A percentile compares a stretch with the other conserved stretches of the same genome.
Conservation (phyloP, 2,113 vertebrate genomes). For the Indicator indicator region DNA sequence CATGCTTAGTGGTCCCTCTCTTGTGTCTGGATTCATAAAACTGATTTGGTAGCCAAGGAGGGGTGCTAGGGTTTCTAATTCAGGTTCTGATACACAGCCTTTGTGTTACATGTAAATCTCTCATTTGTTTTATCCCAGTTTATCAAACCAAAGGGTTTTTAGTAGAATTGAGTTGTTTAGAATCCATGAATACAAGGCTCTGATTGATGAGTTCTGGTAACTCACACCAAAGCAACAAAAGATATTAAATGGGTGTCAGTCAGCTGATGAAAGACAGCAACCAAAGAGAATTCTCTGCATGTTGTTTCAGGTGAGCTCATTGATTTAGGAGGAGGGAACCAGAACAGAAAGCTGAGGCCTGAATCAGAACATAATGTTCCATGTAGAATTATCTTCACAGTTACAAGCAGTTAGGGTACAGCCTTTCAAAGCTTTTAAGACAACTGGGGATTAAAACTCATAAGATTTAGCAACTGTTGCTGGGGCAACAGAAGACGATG, state of each 20-base stretch:
- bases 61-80: neutral
- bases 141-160: neutral
- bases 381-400: neutral
- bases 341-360: neutral
- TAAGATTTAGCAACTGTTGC: neutral
- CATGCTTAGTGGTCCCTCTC: neutral
- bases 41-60: neutral
- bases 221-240: neutral
- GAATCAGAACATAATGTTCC: neutral
- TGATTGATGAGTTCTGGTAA: neutral
- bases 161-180: neutral
- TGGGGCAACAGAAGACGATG: neutral
- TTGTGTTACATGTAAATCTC: neutral
- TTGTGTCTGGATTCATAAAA: neutral
- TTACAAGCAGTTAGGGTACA: neutral
- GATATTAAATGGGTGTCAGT: neutral
- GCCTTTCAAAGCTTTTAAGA: neutral
- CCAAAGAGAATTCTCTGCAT: neutral
- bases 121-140: neutral
- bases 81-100: neutral
- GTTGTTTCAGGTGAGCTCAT: neutral
- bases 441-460: neutral
- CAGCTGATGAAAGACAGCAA: neutral
- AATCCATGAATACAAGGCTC: neutral
- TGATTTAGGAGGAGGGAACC: neutral